A percentile compares a stretch with the other conserved stretches of the same genome.
These are phyloP conservation scores for Solenopsis invicta DNA, from an alignment of 1,140 invertebrate species.

Conservation along the genomic window DNA sequence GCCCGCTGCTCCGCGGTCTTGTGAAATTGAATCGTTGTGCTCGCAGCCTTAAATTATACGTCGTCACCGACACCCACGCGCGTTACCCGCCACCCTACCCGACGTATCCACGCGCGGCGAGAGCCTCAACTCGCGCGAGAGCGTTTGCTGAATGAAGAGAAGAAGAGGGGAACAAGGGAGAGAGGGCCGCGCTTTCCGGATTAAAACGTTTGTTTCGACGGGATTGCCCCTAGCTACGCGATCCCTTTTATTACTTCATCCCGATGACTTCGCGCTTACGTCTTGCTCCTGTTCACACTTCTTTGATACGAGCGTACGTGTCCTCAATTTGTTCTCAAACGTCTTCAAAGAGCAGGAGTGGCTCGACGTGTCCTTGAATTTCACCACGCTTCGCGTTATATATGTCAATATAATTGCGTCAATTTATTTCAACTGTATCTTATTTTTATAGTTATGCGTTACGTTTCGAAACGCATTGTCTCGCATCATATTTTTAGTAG, in stretches of 20 bases:
- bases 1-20: constrained; percentile 68
- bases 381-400: not conserved
- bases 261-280: constrained; percentile 56
- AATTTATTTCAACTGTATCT: not conserved
- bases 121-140: constrained; percentile 46
- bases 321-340: constrained; percentile 58
- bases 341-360: not conserved
- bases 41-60: constrained; percentile 79
- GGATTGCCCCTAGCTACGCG: constrained; percentile 65
- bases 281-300: constrained; percentile 22
- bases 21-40: constrained; percentile 80
- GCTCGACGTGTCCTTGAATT: not conserved
- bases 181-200: constrained; percentile 67
- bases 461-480: not conserved
- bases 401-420: not conserved
- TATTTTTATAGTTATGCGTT: not conserved
- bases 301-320: constrained; percentile 37
- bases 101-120: constrained; percentile 68
- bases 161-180: not conserved
- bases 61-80: constrained; percentile 78
- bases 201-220: constrained; percentile 77
- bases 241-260: constrained; percentile 71
- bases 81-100: constrained; percentile 55
- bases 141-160: not conserved
- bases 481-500: not conserved